phyloP scores from a whole-genome alignment of 2,888 invertebrate genomes.

The Noctua comes region DNA sequence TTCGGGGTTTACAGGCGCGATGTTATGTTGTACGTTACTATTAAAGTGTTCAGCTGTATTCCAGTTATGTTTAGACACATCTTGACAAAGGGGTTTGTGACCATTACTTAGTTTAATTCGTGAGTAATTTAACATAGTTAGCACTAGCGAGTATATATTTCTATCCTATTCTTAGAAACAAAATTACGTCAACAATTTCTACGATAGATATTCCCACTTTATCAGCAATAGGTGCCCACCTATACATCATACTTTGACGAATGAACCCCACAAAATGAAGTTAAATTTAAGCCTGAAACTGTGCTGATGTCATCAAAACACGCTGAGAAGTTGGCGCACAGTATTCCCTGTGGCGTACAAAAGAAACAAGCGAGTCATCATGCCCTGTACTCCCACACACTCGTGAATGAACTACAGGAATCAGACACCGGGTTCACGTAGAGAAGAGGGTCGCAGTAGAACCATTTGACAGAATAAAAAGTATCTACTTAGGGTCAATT shows the following conservation, averaged over 20 bases:
- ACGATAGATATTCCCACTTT: not conserved
- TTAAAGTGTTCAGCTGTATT: not conserved
- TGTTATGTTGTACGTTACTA: not conserved
- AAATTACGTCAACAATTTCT: not conserved
- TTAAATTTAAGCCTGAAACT: constrained; percentile 26
- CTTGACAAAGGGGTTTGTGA: no score
- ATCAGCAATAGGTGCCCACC: not conserved
- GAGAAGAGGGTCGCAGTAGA: constrained; percentile 8
- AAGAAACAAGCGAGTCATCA: constrained; percentile 62
- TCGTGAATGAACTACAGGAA: constrained; percentile 45
- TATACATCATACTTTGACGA: constrained; percentile 28
- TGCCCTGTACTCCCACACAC: constrained; percentile 40
- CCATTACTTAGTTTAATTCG: not conserved
- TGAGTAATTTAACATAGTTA: not conserved
- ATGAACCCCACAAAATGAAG: constrained; percentile 32
- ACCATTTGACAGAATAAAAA: not conserved
- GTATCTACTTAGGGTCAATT: not conserved
- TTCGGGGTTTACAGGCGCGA: no score
- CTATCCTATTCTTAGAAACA: not conserved
- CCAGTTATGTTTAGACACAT: no score
- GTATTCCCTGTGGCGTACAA: constrained; percentile 40
- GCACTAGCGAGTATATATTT: not conserved
- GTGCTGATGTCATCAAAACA: constrained; percentile 58
- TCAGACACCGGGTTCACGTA: constrained; percentile 39
- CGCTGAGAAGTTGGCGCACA: constrained; percentile 30